phyloP scores from a whole-genome alignment of 2,888 invertebrate species.

The Linhomoeus sp. region DNA sequence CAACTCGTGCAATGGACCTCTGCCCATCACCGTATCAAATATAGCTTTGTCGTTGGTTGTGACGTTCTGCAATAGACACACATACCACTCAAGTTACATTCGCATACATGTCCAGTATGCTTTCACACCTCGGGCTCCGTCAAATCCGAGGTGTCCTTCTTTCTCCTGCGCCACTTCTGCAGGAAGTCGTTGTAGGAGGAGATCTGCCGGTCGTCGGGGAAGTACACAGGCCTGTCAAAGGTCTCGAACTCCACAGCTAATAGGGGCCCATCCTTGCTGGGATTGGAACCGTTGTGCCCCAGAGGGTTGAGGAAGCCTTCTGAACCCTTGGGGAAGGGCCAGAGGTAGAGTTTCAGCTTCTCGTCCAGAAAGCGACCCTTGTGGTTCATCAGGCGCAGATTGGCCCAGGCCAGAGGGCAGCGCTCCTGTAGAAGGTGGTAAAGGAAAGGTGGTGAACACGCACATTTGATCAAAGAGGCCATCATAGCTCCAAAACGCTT shows the following conservation, averaged over 20 bases:
- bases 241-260: not conserved
- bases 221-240: not conserved
- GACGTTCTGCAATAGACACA: conserved; percentile 2
- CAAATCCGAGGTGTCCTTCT: not conserved
- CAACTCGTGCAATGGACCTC: conserved; percentile 36
- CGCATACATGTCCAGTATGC: no score
- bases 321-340: conserved; percentile 32
- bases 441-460: no score
- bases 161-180: not conserved
- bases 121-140: not conserved
- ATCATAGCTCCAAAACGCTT: no score
- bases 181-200: not conserved
- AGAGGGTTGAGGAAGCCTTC: conserved; percentile 19
- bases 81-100: no score
- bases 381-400: conserved; percentile 39
- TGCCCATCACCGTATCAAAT: conserved; percentile 28
- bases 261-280: conserved; percentile 32
- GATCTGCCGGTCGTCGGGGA: not conserved
- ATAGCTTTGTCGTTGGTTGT: conserved; percentile 13
- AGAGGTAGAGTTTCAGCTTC: conserved; percentile 34
- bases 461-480: no score
- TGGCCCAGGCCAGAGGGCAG: conserved; percentile 38
- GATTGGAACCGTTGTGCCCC: conserved; percentile 29
- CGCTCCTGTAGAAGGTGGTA: conserved; percentile 32
- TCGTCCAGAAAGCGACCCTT: conserved; percentile 34